Percentiles rank a stretch among this genome's conserved stretches.
Evolutionary conservation across 92 coral and sea anemone genomes (phyloP).

Genomic region (Epizoanthus stellaris): DNA sequence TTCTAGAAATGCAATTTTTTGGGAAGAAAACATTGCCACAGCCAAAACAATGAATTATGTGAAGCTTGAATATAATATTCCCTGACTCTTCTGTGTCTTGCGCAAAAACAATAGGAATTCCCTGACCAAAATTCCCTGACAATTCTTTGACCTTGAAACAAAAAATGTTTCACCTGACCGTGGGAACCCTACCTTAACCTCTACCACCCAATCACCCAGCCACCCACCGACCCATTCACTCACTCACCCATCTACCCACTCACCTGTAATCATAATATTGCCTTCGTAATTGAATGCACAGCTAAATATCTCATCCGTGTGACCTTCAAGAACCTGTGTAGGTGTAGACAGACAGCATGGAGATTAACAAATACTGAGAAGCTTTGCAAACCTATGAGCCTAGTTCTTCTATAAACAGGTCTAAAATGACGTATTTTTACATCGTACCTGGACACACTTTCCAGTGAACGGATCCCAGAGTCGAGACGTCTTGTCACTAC

Average conservation of each 20-base stretch:
- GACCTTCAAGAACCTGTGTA: constrained; percentile 94
- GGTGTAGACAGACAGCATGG: not conserved
- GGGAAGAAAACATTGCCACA: too few species aligned
- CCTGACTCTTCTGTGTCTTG: too few species aligned
- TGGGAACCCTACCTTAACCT: too few species aligned
- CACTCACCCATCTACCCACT: not conserved
- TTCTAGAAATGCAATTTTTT: too few species aligned
- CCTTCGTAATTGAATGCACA: constrained; percentile 99
- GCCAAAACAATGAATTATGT: too few species aligned
- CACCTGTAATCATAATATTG: constrained; percentile 96
- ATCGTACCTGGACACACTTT: constrained; percentile 87
- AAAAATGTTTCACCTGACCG: too few species aligned
- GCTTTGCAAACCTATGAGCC: not conserved
- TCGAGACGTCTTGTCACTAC: constrained; percentile 96
- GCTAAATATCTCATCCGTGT: constrained; percentile 97
- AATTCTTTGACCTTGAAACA: too few species aligned
- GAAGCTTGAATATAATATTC: too few species aligned
- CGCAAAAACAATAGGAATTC: too few species aligned
- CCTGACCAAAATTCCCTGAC: too few species aligned
- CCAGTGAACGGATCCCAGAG: constrained; percentile 97
- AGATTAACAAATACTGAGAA: not conserved
- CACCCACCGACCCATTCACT: not conserved
- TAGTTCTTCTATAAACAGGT: not conserved
- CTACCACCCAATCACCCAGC: too few species aligned
- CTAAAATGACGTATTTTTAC: not conserved